Base-by-base conservation (phyloP, 2,797 vertebrate genomes). In the Microchirus variegatus region DNA sequence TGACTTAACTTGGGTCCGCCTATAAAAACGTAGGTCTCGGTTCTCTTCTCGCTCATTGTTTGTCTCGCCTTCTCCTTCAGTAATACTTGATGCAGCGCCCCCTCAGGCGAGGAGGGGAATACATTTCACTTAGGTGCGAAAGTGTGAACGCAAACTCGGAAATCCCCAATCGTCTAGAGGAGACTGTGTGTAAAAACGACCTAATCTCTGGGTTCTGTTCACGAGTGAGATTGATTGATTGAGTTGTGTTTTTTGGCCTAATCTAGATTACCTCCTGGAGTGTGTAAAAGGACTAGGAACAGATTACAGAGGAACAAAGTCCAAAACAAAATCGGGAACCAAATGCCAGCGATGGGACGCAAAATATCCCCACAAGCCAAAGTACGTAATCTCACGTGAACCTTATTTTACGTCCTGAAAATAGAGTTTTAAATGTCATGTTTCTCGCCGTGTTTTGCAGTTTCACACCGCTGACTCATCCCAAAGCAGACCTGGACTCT, bases 271-370 rank as follows among this genome's bases (percentile, higher is more conserved):
- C 69, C 93, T 99, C 75, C 86, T 90, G 74, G 95, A 98, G 73
- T 99, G 97, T 83, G 89, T 88, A 47, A 78, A 72, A 6, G 95
- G 94, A 48, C 70, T 63, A 3, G 97, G 97, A 37, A 73, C 2
- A 13, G 78, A 90, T 78, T 99, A 98, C 91, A 94, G 96, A 90
- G 97, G 97, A 70, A 95, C 94, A 9, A 90, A 89, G 85, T 75
- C 90, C 51, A 95, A 62, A 83, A 94, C 96, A 12, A 92, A 75
- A 72, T 86, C 81, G 0, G 95, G 94, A 3, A 86, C 87, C 17
- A 0, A 1, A 0, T 99, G 97, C 80, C 97, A 99, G 69, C 91
- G 77, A 57, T 99, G 97, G 97, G 64, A 38, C 0, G 73, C 77
- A 5, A 80, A 0, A 1, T 5, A 0, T 3, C 97, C 97, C 1